These are phyloP conservation scores for Bombylius major DNA, from an alignment of 2,888 invertebrate species.

Conservation along the genomic window DNA sequence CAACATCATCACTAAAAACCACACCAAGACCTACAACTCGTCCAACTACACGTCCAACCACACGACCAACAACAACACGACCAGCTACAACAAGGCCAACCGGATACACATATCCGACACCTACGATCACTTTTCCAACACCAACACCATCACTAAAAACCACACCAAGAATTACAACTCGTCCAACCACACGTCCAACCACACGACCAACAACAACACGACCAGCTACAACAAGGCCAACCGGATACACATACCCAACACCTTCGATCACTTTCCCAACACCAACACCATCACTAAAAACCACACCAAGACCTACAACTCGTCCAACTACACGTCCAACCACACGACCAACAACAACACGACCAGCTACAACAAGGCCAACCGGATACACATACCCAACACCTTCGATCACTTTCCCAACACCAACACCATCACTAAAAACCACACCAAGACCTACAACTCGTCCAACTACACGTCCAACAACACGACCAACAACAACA, in stretches of 20 bases:
- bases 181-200: constrained; percentile 15
- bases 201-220: constrained; percentile 19
- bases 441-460: constrained; percentile 10
- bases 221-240: constrained; percentile 12
- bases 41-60: background rate
- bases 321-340: background rate
- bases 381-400: background rate
- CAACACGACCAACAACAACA: constrained; percentile 1
- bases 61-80: constrained; percentile 7
- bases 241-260: constrained; percentile 2
- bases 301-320: background rate
- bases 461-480: background rate
- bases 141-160: constrained; percentile 3
- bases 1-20: background rate
- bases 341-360: constrained; percentile 7
- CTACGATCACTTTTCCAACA: background rate
- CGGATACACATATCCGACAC: background rate
- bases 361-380: constrained; percentile 9
- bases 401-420: background rate
- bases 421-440: constrained; percentile 8
- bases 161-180: background rate
- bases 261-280: constrained; percentile 1
- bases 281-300: constrained; percentile 1
- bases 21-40: background rate
- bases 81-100: constrained; percentile 16